Evolutionary conservation across 1,140 invertebrate genomes (phyloP), one percentile per base, ranked within the genome.

Genomic region (Conopomorpha cramerella): DNA sequence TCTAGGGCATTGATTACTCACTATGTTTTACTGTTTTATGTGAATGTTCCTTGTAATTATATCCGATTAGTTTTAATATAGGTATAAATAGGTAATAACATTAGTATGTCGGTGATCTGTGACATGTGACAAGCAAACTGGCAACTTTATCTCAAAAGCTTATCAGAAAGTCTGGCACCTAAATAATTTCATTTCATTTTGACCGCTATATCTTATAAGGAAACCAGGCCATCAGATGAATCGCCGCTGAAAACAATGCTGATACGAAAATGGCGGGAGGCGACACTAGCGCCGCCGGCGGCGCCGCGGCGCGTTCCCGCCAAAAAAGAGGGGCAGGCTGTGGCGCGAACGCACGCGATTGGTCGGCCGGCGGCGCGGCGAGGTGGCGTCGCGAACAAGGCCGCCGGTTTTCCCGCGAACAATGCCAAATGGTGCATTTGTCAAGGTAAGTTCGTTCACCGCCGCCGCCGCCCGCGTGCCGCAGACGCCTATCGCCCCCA

Each of bases 391-490:
- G 63, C 49, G 60, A 58, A 64, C 66, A 74, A 74, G 70, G 70
- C 70, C 70, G 70, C 66, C 66, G 65, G 70, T 74, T 74, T 72
- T 74, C 66, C 70, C 70, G 70, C 70, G 63, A 74, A 74, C 70
- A 74, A 74, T 72, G 70, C 70, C 70, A 72, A 74, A 74, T 74
- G 70, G 70, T 74, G 70, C 70, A 74, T 74, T 74, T 74, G 70
- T 74, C 70, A 74, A 74, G 70, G 70, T 74, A 63, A 74, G 70
- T 74, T 72, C 70, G 70, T 74, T 72, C 70, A 74, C 70, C 70
- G 65, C 51, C 62, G 67, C 63, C 67, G 67, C 11, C 64, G 23
- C 37, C 27, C 53, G 54, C 45, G 63, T 63, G 64, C 66, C 64
- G 61, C 56, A 43, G 59, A 54, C 59, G 49, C 40, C 55, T 49